Evolutionary conservation across 2,797 vertebrate genomes (phyloP).

Genomic region (Neoniphon sammara): DNA sequence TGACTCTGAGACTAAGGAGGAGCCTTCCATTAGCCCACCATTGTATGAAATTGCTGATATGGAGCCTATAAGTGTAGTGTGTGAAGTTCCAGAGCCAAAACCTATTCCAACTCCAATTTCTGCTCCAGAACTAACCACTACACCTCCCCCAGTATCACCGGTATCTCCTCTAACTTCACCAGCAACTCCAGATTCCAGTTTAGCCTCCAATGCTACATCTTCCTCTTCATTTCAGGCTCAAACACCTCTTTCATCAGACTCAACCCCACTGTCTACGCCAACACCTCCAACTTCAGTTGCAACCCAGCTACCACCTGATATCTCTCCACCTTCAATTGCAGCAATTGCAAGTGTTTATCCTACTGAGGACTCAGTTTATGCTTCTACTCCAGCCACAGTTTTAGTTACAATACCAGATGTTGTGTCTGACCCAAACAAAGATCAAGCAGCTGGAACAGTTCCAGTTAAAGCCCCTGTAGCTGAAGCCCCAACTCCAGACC

Average conservation of each 20-base stretch:
- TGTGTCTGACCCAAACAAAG: constrained; percentile 71
- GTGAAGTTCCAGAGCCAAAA: constrained; percentile 81
- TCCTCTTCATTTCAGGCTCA: constrained; percentile 74
- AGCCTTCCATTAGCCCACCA: constrained; percentile 59
- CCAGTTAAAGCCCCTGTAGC: constrained; percentile 33
- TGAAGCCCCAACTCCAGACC: constrained; percentile 23
- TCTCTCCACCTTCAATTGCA: constrained; percentile 32
- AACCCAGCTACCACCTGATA: constrained; percentile 55
- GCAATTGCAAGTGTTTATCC: constrained; percentile 29
- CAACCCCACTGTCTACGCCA: constrained; percentile 78
- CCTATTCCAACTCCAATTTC: constrained; percentile 77
- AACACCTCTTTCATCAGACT: constrained; percentile 78
- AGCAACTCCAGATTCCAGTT: constrained; percentile 78
- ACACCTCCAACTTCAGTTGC: constrained; percentile 67
- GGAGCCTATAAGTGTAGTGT: constrained; percentile 78
- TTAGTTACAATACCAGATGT: constrained; percentile 77
- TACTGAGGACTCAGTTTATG: constrained; percentile 21
- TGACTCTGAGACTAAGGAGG: constrained; percentile 77
- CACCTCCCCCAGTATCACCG: constrained; percentile 76
- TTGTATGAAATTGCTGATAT: constrained; percentile 70
- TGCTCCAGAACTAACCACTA: constrained; percentile 75
- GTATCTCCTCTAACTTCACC: constrained; percentile 77
- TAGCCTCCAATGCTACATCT: constrained; percentile 78
- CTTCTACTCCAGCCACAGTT: constrained; percentile 44
- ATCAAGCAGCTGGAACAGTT: constrained; percentile 38